Base-by-base conservation (phyloP, 2,888 invertebrate genomes). In the Napeogenes inachia region DNA sequence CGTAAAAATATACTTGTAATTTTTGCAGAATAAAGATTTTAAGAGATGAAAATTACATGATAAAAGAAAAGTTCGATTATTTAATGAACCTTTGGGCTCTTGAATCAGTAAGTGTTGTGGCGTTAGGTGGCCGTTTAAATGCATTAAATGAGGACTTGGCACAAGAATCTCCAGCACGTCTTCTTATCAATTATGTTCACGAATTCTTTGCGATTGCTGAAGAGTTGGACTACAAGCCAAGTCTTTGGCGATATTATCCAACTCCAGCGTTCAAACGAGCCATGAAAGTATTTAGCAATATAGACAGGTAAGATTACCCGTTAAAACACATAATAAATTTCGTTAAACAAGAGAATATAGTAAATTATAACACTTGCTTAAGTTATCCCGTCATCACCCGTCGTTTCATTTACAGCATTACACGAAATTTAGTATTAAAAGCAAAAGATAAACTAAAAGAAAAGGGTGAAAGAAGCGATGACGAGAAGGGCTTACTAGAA, bases 51-150 rank as follows among this genome's bases (percentile, higher is more conserved):
- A 65, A 66, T 33, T 74, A 81, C 35, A 62, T 81, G 13, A 64
- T 79, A 3, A 77, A 76, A 56, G 79, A 76, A 70, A 67, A 71
- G 56, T 56, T 55, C 56, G 45, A 33, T 35, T 8, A 50, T n/a
- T 21, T 38, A 8, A 80, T 93, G 69, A 91, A 91, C 65, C 87
- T 92, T 69, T 94, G 94, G 94, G 89, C 92, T 0, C 75, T 94
- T 21, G 94, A 94, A 76, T 92, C 91, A 0, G 80, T 83, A 3
- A 81, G 76, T 0, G 74, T 84, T 56, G 80, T 88, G 0, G 84
- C 84, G 2, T 69, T 89, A 4, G 89, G 89, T 0, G 75, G 75
- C 2, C 77, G 87, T 0, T 69, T 89, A 0, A 81, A 82, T 60
- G 83, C 83, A 60, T 73, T 88, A 0, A 75, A 82, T 53, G 70